Percentiles rank a stretch among this genome's conserved stretches.
Evolutionary conservation across 2,797 vertebrate genomes (phyloP).

Genomic region (Eulemur rubriventer): DNA sequence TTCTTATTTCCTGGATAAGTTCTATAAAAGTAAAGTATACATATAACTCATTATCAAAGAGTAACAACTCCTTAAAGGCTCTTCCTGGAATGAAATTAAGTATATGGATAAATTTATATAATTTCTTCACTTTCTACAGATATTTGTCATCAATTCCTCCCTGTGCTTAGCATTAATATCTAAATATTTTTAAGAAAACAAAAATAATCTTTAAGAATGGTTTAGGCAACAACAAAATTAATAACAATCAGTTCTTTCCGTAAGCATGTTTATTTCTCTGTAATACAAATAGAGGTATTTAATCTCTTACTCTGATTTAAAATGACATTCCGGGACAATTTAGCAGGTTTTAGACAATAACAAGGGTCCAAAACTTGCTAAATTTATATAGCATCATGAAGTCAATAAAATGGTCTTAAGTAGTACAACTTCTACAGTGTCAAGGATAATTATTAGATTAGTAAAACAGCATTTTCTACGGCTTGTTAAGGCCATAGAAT

Average conservation of each 20-base stretch:
- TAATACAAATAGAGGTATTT: slow-evolving; percentile 2
- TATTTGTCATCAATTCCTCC: neutral
- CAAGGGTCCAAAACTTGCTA: slow-evolving; percentile 66
- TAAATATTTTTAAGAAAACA: slow-evolving; percentile 43
- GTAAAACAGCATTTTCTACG: slow-evolving; percentile 33
- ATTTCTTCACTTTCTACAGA: neutral
- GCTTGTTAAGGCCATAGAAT: slow-evolving; percentile 16
- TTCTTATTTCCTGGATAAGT: neutral
- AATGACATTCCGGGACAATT: slow-evolving; percentile 61
- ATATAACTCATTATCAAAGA: neutral
- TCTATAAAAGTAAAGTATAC: slow-evolving; percentile 34
- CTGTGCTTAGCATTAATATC: slow-evolving; percentile 4
- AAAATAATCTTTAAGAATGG: slow-evolving; percentile 37
- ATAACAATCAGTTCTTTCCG: neutral
- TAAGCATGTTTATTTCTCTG: neutral
- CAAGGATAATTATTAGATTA: slow-evolving; percentile 65
- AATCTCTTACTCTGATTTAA: slow-evolving; percentile 17
- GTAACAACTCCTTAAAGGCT: neutral
- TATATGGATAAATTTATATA: neutral
- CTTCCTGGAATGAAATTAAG: slow-evolving; percentile 3
- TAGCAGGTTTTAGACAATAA: slow-evolving; percentile 23
- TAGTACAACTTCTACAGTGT: slow-evolving; percentile 33
- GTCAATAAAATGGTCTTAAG: slow-evolving; percentile 66
- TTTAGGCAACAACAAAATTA: neutral
- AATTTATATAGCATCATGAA: slow-evolving; percentile 70